Conservation (phyloP, 2,113 vertebrate species). For the Oncorhynchus kisutch region DNA sequence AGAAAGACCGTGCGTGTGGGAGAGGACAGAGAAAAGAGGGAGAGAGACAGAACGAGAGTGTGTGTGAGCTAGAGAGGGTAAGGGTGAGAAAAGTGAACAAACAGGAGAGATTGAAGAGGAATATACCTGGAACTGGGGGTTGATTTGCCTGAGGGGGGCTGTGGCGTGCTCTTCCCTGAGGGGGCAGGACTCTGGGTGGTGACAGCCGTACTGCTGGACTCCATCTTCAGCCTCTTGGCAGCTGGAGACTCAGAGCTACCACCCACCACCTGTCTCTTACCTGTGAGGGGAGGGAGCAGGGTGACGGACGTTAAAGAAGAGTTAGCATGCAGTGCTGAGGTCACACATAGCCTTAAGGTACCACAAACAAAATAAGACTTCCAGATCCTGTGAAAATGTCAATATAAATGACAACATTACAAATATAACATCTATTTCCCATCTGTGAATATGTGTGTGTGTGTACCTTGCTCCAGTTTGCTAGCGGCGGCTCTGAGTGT, state of each 20-base stretch:
- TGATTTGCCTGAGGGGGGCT: slow-evolving; percentile 86
- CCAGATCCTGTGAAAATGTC: too few species aligned
- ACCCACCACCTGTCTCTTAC: slow-evolving; percentile 75
- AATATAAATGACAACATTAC: too few species aligned
- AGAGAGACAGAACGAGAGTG: background rate
- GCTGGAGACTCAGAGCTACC: slow-evolving; percentile 71
- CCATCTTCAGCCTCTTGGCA: slow-evolving; percentile 85
- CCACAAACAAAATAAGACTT: too few species aligned
- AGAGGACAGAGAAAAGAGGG: too few species aligned
- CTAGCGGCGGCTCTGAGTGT: slow-evolving; percentile 84
- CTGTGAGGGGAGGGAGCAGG: slow-evolving; percentile 49
- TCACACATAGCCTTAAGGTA: too few species aligned
- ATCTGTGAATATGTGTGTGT: background rate
- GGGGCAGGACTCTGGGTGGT: slow-evolving; percentile 72
- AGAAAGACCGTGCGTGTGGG: too few species aligned
- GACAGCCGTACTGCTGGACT: slow-evolving; percentile 46
- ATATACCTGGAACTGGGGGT: slow-evolving; percentile 83
- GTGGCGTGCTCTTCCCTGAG: slow-evolving; percentile 86
- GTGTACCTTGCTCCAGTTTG: slow-evolving; percentile 86
- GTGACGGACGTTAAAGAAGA: background rate
- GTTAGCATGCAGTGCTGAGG: too few species aligned
- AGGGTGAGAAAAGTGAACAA: background rate
- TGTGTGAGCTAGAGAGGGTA: background rate
- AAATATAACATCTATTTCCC: too few species aligned
- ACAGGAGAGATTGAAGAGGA: background rate